phyloP scores from a whole-genome alignment of 2,113 vertebrate genomes.

The Microcebus lehilahytsara region DNA sequence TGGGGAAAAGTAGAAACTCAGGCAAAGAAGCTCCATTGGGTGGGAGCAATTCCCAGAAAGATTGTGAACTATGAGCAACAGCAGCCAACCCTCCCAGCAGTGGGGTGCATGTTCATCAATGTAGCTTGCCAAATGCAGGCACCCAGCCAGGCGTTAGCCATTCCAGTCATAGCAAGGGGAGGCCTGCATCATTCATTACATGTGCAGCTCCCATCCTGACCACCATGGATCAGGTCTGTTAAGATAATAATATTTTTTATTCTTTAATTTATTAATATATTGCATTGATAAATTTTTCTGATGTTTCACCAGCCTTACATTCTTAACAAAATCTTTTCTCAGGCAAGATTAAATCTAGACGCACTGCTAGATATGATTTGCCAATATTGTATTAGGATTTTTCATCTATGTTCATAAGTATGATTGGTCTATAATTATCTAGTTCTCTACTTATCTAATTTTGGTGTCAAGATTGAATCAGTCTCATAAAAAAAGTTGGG shows the following conservation, averaged over 20 bases:
- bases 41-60: background rate
- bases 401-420: conserved; percentile 70
- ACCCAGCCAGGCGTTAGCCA: too few relatives aligned
- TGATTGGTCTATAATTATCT: conserved; percentile 78
- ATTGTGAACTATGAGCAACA: background rate
- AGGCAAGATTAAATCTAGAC: conserved; percentile 75
- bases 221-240: background rate
- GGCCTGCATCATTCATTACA: rapidly evolving
- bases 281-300: background rate
- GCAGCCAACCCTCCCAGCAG: background rate
- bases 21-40: background rate
- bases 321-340: conserved; percentile 67
- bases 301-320: conserved; percentile 42
- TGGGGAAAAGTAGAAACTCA: background rate
- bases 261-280: conserved; percentile 35
- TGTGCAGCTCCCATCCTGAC: background rate
- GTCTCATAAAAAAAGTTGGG: conserved; percentile 50
- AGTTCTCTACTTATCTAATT: conserved; percentile 76
- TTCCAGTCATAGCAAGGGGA: too few relatives aligned
- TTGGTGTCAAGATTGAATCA: conserved; percentile 78
- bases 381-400: conserved; percentile 78
- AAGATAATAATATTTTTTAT: conserved; percentile 17
- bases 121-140: too few relatives aligned
- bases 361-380: conserved; percentile 70
- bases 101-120: background rate